Base-by-base conservation (phyloP, 2,888 invertebrate genomes). In the Molanna angustata region DNA sequence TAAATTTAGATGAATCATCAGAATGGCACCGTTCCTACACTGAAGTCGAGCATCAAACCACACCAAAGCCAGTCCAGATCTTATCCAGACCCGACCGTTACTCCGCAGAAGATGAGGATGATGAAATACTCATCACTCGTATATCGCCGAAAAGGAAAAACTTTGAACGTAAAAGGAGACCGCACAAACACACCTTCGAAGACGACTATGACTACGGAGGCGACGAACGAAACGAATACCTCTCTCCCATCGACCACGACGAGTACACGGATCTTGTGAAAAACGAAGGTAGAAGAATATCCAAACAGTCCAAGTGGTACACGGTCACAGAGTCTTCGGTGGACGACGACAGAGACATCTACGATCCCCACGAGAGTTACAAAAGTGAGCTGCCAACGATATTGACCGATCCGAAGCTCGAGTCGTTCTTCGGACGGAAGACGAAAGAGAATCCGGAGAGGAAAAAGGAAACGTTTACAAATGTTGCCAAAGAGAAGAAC, bases 261-360 rank as follows among this genome's bases (percentile, higher is more conserved):
- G 54, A 57, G 39, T 46, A 50, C 14, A 33, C 19, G 14, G 56
- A 50, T 43, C 37, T 46, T 43, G 31, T 22, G 1, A 49, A 44
- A 2, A 31, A 20, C 4, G 40, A 49, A 33, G 43, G 37, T 11
- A 44, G 33, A 13, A 39, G 54, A 16, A 41, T 54, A 19, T 54
- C 46, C 3, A 54, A 54, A 21, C 49, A 54, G 11, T 42, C 50
- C 17, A 50, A 35, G n/a, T 43, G 43, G 43, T 19, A 20, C 13
- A 21, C 21, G 11, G 43, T 21, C 6, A 13, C 37, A 4, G 37
- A 22, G 21, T 2, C 27, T 1, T 7, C 35, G 11, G 22, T 19
- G n/a, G 35, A 50, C 3, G 50, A 50, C 19, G 50, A 50, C 7
- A 50, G 35, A 44, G 50, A 50, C 17, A 35, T 43, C 3, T 50